Base-by-base conservation (phyloP, 2,113 vertebrate species). In the Dipodomys ordii region DNA sequence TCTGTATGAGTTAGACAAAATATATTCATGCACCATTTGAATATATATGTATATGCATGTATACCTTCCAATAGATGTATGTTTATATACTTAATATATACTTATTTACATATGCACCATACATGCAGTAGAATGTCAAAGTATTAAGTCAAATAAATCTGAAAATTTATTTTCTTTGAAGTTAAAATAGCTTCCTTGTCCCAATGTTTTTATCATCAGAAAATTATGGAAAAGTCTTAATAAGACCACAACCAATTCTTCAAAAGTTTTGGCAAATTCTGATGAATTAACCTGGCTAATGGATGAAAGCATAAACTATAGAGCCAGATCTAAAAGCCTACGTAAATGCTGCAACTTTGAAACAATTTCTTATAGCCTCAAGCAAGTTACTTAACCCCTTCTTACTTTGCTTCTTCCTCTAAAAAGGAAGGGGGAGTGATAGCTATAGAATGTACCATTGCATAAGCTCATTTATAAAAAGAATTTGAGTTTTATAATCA, bases 1-100 rank as follows among this genome's bases (percentile, higher is more conserved):
- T 95, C 94, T 97, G 93, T 95, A 93, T 92, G 95, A 96, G 98
- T 98, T 97, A 98, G 93, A 72, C 94, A 98, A 98, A 98, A 98
- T 98, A 97, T 98, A 98, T 97, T 96, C 96, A 97, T 69, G 46
- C 81, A 97, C 93, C 73, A 98, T 97, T 98, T 98, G 98, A 98
- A 98, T 98, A 98, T 87, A 95, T 93, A 94, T 93, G 83, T 93
- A 84, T 92, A 87, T 79, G 65, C n/a, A 95, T 72, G 62, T 77
- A 80, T 53, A 92, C 69, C 83, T 90, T 97, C 95, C 97, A 95
- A 97, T 97, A 69, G 92, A 95, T 97, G 93, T 96, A 97, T 97
- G 88, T 96, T 96, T 97, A 91, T 95, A 80, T 32, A 90, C 73
- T 68, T 85, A 60, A 81, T 97, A 94, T 96, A 95, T 91, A 89